Evolutionary conservation across 2,113 vertebrate genomes (phyloP).

Genomic region (Sitta europaea): DNA sequence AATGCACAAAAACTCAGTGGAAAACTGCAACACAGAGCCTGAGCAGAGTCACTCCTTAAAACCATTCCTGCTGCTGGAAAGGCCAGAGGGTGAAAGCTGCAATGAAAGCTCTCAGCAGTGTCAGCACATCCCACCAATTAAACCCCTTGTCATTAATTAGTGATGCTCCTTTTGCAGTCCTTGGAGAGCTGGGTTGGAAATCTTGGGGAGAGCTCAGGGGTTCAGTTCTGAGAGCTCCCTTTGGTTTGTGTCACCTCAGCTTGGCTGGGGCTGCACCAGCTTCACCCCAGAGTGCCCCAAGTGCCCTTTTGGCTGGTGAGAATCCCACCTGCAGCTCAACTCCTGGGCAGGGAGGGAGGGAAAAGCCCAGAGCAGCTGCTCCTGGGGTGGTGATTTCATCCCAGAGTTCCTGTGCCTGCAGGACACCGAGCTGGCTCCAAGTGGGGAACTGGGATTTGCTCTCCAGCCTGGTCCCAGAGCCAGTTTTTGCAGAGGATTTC

Average conservation of each 20-base stretch:
- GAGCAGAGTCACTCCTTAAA: not conserved
- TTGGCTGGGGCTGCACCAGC: not conserved
- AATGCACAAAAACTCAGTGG: not conserved
- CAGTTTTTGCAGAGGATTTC: not conserved
- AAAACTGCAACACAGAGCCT: not conserved
- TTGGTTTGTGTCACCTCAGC: not conserved
- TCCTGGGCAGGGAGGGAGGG: not conserved
- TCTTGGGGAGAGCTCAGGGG: not conserved
- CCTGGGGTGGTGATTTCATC: not conserved
- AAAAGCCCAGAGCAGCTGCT: not conserved
- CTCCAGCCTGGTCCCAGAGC: not conserved
- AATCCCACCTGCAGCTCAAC: not conserved
- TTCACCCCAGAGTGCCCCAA: not conserved
- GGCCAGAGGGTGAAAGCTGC: not conserved
- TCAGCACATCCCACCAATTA: no score
- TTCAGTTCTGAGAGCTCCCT: not conserved
- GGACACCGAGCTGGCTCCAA: not conserved
- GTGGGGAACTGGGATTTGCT: not conserved
- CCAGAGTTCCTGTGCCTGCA: not conserved
- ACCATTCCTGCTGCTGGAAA: not conserved
- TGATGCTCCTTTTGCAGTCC: not conserved
- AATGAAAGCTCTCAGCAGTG: not conserved
- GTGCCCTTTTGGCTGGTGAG: not conserved
- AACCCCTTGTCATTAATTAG: fast-evolving
- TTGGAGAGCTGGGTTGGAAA: not conserved